Conservation (phyloP, 1,140 invertebrate species). For the Homalodisca vitripennis region DNA sequence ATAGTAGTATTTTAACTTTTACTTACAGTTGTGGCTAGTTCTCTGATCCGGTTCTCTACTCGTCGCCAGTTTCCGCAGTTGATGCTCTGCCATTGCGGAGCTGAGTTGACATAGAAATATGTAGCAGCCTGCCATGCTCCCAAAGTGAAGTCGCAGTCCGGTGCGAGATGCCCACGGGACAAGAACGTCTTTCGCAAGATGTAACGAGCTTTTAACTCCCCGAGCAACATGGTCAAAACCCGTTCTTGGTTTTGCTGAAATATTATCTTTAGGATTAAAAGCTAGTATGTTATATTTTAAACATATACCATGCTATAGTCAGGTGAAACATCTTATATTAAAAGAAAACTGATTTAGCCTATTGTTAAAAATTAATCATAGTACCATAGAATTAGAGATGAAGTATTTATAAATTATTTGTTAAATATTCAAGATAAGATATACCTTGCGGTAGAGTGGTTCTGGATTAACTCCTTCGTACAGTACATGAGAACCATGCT, state of each 20-base stretch:
- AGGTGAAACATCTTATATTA: no score
- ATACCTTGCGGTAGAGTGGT: neutral
- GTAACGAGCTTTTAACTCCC: neutral
- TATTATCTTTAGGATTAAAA: neutral
- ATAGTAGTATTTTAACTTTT: no score
- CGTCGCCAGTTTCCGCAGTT: conserved; percentile 52
- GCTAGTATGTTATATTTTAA: neutral
- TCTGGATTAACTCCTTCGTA: conserved; percentile 11
- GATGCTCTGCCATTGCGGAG: conserved; percentile 55
- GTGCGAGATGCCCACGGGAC: conserved; percentile 54
- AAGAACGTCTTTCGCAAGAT: conserved; percentile 38
- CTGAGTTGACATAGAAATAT: conserved; percentile 55
- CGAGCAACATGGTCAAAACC: neutral
- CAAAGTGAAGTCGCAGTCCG: conserved; percentile 55
- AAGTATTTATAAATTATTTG: neutral
- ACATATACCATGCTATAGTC: no score
- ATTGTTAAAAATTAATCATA: no score
- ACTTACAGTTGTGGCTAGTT: conserved; percentile 35
- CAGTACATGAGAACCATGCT: conserved; percentile 5
- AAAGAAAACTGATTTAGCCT: no score
- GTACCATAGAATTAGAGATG: neutral
- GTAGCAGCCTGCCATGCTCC: conserved; percentile 51
- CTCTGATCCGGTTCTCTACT: conserved; percentile 47
- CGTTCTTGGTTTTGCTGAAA: conserved; percentile 15
- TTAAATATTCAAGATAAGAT: no score